Evolutionary conservation across 2,797 vertebrate species (phyloP), one percentile per base, ranked within the genome.

Genomic region (Chloroceryle amazona): DNA sequence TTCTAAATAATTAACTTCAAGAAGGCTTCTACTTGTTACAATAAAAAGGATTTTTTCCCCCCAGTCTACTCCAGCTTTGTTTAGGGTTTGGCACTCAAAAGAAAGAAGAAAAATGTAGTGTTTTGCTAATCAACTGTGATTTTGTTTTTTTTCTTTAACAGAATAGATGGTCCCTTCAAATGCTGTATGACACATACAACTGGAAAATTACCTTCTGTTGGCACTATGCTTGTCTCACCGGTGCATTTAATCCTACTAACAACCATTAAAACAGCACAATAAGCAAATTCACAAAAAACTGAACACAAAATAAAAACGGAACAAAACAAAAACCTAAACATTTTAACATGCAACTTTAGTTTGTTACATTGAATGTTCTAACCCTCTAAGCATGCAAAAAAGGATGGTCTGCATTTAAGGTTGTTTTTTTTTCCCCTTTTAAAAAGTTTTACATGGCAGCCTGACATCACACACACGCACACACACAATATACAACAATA

Each of bases 281-380:
- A 98, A 98, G 98, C 97, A 98, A 98, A 98, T 98, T 96, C 97
- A 99, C 98, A 98, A 97, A 97, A 97, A 98, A 98, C 81, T 76
- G 97, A 98, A 98, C 98, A 98, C 93, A 98, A 98, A 98, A 92
- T 81, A 97, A 98, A 98, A 97, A 82, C 81, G 96, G 87, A 98
- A 97, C 96, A 85, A 97, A 97, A 97, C 97, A 55, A 51, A 97
- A 98, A 98, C 97, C 97, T 98, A 98, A 98, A 98, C 99, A 99
- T 99, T 72, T 26, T 55, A 72, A 99, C 99, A 99, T 99, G 99
- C 99, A 99, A 98, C 98, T 98, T 98, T 98, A 98, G 98, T 98
- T 98, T 97, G 98, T 98, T 98, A 99, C 98, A 98, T 60, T 96
- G 98, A 98, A 98, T 97, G 95, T 97, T 98, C 98, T 98, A 98